Evolutionary conservation across 92 coral and sea anemone species (phyloP).

Genomic region (Phymanthus crucifer): DNA sequence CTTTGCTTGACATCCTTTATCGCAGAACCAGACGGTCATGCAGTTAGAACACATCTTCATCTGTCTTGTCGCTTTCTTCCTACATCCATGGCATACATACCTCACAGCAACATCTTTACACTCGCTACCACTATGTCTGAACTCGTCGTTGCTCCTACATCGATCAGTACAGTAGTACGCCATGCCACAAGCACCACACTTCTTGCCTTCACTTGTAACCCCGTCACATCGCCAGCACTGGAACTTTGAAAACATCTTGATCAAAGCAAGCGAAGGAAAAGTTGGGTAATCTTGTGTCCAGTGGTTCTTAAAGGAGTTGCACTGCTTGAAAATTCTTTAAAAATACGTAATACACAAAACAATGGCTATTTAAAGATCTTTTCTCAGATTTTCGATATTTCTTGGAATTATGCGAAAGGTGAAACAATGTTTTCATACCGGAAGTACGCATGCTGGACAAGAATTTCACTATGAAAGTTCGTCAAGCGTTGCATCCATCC

Average conservation of each 20-base stretch:
- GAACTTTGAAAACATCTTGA: constrained; percentile 5
- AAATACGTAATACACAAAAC: too few species aligned
- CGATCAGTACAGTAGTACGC: constrained; percentile 60
- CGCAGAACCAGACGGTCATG: constrained; percentile 30
- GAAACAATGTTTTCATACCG: too few species aligned
- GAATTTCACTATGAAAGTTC: too few species aligned
- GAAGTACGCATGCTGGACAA: too few species aligned
- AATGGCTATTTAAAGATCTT: too few species aligned
- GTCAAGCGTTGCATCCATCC: too few species aligned
- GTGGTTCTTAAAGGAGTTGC: too few species aligned
- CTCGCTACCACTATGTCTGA: constrained; percentile 41
- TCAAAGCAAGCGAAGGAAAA: too few species aligned
- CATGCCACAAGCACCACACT: constrained; percentile 55
- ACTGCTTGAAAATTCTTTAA: too few species aligned
- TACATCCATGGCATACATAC: constrained; percentile 36
- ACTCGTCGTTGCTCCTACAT: constrained; percentile 54
- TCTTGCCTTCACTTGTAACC: constrained; percentile 25
- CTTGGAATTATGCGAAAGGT: too few species aligned
- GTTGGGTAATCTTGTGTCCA: too few species aligned
- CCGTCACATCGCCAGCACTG: constrained; percentile 45
- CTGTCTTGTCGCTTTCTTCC: constrained; percentile 12
- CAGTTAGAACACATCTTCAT: constrained; percentile 39
- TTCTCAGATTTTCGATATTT: too few species aligned
- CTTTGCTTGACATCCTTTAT: constrained; percentile 22
- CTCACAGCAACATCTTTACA: constrained; percentile 42